phyloP scores from a whole-genome alignment of 1,140 invertebrate genomes.

The Orius insidiosus region DNA sequence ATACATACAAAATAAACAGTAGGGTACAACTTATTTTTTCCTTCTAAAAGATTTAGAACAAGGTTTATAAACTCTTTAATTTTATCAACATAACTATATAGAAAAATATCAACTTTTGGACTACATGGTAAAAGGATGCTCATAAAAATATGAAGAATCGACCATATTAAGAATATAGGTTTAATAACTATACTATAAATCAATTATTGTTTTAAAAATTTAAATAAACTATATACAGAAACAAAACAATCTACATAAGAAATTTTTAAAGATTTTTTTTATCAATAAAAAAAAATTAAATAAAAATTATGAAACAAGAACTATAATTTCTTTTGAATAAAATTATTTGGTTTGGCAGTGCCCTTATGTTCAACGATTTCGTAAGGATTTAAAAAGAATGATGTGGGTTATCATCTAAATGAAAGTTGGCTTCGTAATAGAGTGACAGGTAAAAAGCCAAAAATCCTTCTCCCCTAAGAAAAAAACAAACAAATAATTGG shows the following conservation, averaged over 20 bases:
- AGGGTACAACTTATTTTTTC: too few relatives aligned
- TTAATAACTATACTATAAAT: neutral
- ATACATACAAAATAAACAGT: neutral
- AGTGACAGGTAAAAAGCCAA: neutral
- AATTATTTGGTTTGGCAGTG: neutral
- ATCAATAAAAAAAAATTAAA: neutral
- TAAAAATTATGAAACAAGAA: neutral
- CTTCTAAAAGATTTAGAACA: neutral
- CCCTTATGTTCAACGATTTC: neutral
- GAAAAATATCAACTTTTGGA: conserved; percentile 14
- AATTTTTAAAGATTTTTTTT: neutral
- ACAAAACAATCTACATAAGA: neutral
- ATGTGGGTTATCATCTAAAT: neutral
- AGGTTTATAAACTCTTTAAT: conserved; percentile 12
- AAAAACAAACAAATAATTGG: too few relatives aligned
- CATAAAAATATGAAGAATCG: neutral
- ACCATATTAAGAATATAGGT: neutral
- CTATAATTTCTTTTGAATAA: neutral
- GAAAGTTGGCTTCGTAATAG: neutral
- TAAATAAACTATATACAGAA: neutral
- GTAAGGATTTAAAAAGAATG: neutral
- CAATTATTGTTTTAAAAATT: neutral
- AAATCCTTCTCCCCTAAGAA: too few relatives aligned
- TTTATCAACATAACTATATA: conserved; percentile 11
- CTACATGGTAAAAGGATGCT: neutral